Evolutionary conservation across 1,140 invertebrate genomes (phyloP).

Genomic region (Arctopsyche grandis): DNA sequence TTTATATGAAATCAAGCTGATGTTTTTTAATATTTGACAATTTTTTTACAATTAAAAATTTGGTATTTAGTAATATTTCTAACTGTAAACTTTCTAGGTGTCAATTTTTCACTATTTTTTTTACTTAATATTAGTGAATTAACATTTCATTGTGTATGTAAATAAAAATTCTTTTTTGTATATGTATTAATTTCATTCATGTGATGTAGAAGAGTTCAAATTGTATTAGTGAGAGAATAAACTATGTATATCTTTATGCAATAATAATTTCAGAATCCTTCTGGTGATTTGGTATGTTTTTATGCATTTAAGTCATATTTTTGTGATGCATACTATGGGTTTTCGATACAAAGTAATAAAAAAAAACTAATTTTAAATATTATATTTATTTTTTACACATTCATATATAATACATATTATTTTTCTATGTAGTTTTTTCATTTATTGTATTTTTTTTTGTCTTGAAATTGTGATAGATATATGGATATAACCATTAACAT

Average conservation of each 20-base stretch:
- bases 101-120: no score
- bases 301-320: background rate
- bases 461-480: slow-evolving; percentile 3
- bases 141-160: background rate
- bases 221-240: slow-evolving; percentile 3
- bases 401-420: background rate
- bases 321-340: slow-evolving; percentile 17
- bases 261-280: background rate
- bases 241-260: background rate
- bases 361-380: background rate
- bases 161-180: background rate
- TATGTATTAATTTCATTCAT: background rate
- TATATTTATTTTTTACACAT: background rate
- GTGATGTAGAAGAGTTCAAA: slow-evolving; percentile 22
- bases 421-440: background rate
- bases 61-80: no score
- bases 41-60: no score
- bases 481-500: slow-evolving; percentile 1
- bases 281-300: background rate
- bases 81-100: no score
- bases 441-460: background rate
- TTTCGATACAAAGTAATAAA: background rate
- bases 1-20: no score
- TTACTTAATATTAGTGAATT: no score
- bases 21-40: no score